phyloP scores from a whole-genome alignment of 2,888 invertebrate species.

The Meliscaeva auricollis region DNA sequence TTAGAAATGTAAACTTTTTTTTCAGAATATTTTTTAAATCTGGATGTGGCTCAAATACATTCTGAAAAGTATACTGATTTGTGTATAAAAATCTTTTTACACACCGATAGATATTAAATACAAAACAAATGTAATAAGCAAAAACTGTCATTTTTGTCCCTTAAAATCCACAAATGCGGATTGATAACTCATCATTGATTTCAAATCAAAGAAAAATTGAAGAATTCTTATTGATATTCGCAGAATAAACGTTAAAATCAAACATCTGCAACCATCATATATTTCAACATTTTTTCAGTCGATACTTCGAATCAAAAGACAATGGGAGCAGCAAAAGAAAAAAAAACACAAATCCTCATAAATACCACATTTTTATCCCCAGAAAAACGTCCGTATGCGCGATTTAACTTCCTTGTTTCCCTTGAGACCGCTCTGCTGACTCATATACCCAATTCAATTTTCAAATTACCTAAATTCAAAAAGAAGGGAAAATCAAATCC shows the following conservation, averaged over 20 bases:
- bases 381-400: constrained; percentile 53
- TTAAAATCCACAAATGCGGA: constrained; percentile 4
- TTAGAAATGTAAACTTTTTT: no score
- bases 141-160: background rate
- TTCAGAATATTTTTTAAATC: no score
- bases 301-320: background rate
- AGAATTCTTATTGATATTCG: constrained; percentile 13
- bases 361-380: constrained; percentile 48
- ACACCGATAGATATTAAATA: background rate
- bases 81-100: no score
- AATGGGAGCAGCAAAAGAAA: background rate
- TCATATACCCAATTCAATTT: constrained; percentile 39
- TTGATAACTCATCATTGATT: constrained; percentile 40
- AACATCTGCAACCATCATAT: constrained; percentile 56
- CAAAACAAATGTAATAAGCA: background rate
- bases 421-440: constrained; percentile 34
- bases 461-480: constrained; percentile 28
- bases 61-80: no score
- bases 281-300: constrained; percentile 5
- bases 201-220: constrained; percentile 24
- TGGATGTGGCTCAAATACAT: no score
- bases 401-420: constrained; percentile 37
- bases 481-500: constrained; percentile 6
- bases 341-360: constrained; percentile 44
- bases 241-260: constrained; percentile 34